Conservation (phyloP, 2,797 vertebrate species). For the Denticeps clupeoides region DNA sequence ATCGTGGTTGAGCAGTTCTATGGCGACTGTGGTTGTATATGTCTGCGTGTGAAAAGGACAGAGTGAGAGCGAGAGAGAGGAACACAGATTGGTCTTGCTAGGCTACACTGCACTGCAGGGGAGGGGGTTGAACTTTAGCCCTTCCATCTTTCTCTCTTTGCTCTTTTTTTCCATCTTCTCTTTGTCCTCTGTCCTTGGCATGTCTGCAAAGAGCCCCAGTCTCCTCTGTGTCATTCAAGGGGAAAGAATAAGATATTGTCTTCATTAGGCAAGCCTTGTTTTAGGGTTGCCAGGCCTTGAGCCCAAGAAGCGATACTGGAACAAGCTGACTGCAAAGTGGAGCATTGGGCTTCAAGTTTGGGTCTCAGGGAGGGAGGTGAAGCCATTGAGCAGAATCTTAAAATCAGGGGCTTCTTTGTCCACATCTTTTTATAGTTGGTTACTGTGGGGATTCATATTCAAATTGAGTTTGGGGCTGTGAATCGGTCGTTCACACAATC, state of each 20-base stretch:
- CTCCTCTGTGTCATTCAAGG: slow-evolving; percentile 68
- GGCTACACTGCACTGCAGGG: too few species aligned
- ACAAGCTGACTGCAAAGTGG: too few species aligned
- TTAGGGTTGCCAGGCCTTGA: slow-evolving; percentile 66
- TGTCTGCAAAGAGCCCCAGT: slow-evolving; percentile 60
- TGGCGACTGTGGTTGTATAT: too few species aligned
- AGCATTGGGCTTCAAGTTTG: too few species aligned
- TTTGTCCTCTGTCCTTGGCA: slow-evolving; percentile 74
- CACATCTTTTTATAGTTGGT: slow-evolving; percentile 55
- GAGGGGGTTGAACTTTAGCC: too few species aligned
- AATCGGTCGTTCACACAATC: slow-evolving; percentile 70
- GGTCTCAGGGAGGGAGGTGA: slow-evolving; percentile 43
- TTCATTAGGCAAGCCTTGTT: slow-evolving; percentile 75
- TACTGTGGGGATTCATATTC: slow-evolving; percentile 77
- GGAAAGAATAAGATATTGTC: slow-evolving; percentile 75
- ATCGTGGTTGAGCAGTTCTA: too few species aligned
- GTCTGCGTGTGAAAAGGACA: too few species aligned
- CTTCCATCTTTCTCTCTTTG: slow-evolving; percentile 18
- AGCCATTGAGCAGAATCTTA: slow-evolving; percentile 60
- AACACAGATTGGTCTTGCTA: slow-evolving; percentile 4
- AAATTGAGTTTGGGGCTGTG: slow-evolving; percentile 61
- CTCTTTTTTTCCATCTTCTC: slow-evolving; percentile 25
- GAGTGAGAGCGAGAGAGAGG: neutral
- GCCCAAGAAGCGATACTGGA: slow-evolving; percentile 40
- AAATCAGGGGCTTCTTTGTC: slow-evolving; percentile 68